phyloP scores from a whole-genome alignment of 2,113 vertebrate species.

The Tragelaphus buxtoni region DNA sequence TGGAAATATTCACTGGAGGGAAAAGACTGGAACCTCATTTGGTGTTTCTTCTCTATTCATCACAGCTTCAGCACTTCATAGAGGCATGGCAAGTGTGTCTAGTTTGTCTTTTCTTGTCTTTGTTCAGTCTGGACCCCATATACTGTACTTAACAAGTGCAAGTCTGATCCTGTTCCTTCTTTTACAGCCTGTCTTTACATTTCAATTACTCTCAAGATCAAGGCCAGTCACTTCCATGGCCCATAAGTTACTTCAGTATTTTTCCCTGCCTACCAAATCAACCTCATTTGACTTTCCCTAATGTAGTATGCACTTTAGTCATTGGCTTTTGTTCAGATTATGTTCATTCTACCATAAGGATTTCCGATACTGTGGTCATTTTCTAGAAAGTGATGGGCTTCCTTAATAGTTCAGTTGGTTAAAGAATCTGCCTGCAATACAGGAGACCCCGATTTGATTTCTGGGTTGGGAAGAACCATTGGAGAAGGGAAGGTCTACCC shows the following conservation, averaged over 20 bases:
- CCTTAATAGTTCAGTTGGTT: neutral
- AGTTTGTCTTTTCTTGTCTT: neutral
- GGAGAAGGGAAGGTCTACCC: neutral
- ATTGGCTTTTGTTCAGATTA: neutral
- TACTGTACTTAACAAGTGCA: neutral
- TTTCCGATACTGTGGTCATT: neutral
- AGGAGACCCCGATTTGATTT: neutral
- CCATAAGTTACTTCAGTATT: neutral
- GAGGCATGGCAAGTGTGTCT: neutral
- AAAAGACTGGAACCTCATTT: neutral
- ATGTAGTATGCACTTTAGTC: neutral
- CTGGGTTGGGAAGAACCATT: neutral
- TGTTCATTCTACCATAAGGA: neutral
- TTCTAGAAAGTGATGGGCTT: neutral
- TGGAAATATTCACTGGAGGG: neutral
- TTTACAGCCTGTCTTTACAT: neutral
- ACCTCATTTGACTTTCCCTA: neutral
- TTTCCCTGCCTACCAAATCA: neutral
- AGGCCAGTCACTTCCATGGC: neutral
- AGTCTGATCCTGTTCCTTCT: neutral
- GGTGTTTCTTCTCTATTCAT: neutral
- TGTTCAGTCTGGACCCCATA: neutral
- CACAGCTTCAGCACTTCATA: neutral
- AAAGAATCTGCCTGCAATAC: neutral
- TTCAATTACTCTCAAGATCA: neutral